Evolutionary conservation across 2,888 invertebrate species (phyloP).

Genomic region (Cephonodes hylas): DNA sequence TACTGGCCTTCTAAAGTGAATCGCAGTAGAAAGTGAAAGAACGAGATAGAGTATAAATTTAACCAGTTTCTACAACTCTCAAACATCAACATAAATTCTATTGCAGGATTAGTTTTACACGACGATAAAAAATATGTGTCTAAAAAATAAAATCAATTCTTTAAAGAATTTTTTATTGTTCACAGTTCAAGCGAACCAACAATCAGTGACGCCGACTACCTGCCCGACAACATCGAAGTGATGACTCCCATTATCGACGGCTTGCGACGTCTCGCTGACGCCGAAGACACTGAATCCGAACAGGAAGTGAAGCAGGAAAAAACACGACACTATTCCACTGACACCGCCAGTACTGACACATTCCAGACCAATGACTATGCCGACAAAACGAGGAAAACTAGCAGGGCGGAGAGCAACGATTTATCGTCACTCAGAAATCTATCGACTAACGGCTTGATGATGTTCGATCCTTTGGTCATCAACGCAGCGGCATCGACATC

Average conservation of each 20-base stretch:
- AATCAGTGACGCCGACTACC: conserved; percentile 69
- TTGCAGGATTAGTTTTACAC: too few relatives aligned
- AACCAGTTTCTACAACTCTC: too few relatives aligned
- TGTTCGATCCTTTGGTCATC: conserved; percentile 75
- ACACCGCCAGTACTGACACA: conserved; percentile 56
- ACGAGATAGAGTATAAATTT: too few relatives aligned
- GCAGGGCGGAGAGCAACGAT: conserved; percentile 60
- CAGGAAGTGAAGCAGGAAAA: conserved; percentile 26
- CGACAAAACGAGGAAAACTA: conserved; percentile 57
- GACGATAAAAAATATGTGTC: too few relatives aligned
- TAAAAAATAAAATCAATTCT: not conserved
- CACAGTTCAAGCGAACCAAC: conserved; percentile 64
- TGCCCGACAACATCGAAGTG: conserved; percentile 75
- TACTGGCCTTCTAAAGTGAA: too few relatives aligned
- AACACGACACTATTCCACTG: conserved; percentile 34
- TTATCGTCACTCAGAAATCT: conserved; percentile 67
- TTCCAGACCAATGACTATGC: conserved; percentile 45
- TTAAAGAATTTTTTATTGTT: conserved; percentile 11
- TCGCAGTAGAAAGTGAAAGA: too few relatives aligned
- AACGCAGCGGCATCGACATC: conserved; percentile 64
- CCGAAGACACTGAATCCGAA: conserved; percentile 40
- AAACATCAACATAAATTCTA: too few relatives aligned
- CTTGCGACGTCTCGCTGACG: conserved; percentile 55
- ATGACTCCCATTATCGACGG: conserved; percentile 76
- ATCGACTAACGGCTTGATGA: conserved; percentile 73